Evolutionary conservation across 2,797 vertebrate species (phyloP).

Genomic region (Eupleurogrammus muticus): DNA sequence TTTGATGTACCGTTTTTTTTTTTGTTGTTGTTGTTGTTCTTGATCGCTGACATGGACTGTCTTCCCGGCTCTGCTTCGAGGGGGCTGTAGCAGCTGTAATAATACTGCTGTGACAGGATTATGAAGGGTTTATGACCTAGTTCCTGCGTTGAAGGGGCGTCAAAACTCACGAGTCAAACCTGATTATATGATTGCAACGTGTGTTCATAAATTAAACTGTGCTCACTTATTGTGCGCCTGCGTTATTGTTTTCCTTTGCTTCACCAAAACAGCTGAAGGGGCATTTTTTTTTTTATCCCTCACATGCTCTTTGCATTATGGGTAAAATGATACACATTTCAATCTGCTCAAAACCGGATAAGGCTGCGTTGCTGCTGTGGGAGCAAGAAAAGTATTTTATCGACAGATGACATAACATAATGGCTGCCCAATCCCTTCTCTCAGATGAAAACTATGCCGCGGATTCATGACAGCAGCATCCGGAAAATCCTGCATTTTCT

Average conservation of each 20-base stretch:
- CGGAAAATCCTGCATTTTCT: slow-evolving; percentile 60
- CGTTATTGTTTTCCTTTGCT: slow-evolving; percentile 16
- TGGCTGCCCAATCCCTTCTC: slow-evolving; percentile 51
- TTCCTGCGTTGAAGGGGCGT: slow-evolving; percentile 48
- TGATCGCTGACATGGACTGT: slow-evolving; percentile 64
- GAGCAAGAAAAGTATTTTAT: slow-evolving; percentile 62
- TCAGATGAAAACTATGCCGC: slow-evolving; percentile 59
- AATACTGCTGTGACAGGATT: slow-evolving; percentile 63
- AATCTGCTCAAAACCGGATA: slow-evolving; percentile 32
- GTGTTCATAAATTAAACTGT: slow-evolving; percentile 21
- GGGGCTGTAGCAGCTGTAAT: slow-evolving; percentile 74
- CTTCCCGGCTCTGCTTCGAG: slow-evolving; percentile 53
- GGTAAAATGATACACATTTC: slow-evolving; percentile 46
- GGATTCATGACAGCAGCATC: slow-evolving; percentile 65
- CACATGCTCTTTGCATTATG: slow-evolving; percentile 39
- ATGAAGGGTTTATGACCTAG: slow-evolving; percentile 61
- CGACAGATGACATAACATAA: slow-evolving; percentile 65
- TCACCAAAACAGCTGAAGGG: slow-evolving; percentile 36
- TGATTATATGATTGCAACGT: slow-evolving; percentile 20
- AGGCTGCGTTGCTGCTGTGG: slow-evolving; percentile 39
- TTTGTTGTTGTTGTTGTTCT: slow-evolving; percentile 65
- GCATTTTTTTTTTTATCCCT: slow-evolving; percentile 29
- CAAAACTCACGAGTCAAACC: slow-evolving; percentile 29
- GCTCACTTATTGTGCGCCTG: background rate
- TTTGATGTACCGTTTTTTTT: slow-evolving; percentile 51